These are phyloP conservation scores for Hemichromis elongatus DNA, from an alignment of 2,113 vertebrate species.

Conservation along the genomic window DNA sequence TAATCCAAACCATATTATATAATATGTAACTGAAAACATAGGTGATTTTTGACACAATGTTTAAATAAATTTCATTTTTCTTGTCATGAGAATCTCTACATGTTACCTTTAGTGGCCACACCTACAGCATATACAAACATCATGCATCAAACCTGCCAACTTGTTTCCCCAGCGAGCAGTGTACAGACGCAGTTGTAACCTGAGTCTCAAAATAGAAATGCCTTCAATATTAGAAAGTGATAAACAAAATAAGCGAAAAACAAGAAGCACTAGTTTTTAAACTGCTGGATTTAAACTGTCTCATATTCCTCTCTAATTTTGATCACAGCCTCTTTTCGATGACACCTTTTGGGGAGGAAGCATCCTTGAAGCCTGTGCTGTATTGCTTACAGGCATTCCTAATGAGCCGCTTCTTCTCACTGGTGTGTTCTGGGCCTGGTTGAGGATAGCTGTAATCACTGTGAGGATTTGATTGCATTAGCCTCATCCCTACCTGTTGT, in stretches of 20 bases:
- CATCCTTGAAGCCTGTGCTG: not conserved
- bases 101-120: not conserved
- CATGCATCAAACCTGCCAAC: not conserved
- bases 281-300: not conserved
- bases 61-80: not conserved
- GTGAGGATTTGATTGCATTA: constrained; percentile 42
- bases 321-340: not conserved
- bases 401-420: constrained; percentile 10
- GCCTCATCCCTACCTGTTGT: constrained; percentile 38
- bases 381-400: not conserved
- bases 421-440: not conserved
- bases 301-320: not conserved
- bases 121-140: not conserved
- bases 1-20: not conserved
- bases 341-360: not conserved
- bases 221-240: not conserved
- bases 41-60: not conserved
- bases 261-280: not conserved
- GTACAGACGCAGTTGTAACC: not conserved
- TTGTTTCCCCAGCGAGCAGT: not conserved
- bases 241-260: not conserved
- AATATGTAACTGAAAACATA: not conserved
- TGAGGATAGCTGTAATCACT: constrained; percentile 34
- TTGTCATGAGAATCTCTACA: not conserved
- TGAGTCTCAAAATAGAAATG: not conserved